phyloP scores from a whole-genome alignment of 2,888 invertebrate species.

The Zaprionus bogoriensis region DNA sequence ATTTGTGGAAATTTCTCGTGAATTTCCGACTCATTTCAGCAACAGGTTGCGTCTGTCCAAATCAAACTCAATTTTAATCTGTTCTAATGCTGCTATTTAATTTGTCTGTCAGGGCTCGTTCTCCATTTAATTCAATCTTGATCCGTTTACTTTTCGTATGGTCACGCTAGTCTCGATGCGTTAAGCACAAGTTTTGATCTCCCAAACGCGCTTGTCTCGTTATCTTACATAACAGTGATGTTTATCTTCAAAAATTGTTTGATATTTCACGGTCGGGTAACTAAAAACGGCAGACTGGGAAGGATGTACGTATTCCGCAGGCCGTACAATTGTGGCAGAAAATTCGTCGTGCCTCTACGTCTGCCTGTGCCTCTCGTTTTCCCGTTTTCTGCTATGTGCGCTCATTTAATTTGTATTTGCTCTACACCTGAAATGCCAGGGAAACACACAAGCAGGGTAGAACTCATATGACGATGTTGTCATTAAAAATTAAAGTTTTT shows the following conservation, averaged over 20 bases:
- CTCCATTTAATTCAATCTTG: neutral
- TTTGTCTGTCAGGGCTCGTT: no score
- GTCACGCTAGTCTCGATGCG: neutral
- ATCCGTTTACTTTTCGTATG: neutral
- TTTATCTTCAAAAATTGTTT: slow-evolving; percentile 41
- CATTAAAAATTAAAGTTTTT: slow-evolving; percentile 69
- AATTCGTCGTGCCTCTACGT: slow-evolving; percentile 22
- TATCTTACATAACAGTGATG: slow-evolving; percentile 1
- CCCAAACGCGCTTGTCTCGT: neutral
- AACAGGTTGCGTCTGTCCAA: neutral
- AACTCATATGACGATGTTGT: slow-evolving; percentile 30
- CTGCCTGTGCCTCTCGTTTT: slow-evolving; percentile 6
- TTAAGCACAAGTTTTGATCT: neutral
- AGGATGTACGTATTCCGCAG: neutral
- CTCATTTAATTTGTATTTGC: slow-evolving; percentile 68
- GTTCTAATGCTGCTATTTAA: neutral
- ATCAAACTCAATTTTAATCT: neutral
- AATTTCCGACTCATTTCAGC: neutral
- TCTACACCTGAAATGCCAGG: slow-evolving; percentile 60
- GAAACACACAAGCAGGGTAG: slow-evolving; percentile 21
- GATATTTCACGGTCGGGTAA: slow-evolving; percentile 46
- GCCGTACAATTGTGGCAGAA: slow-evolving; percentile 33
- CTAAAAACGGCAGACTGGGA: slow-evolving; percentile 39
- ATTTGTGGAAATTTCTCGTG: neutral
- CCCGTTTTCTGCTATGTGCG: slow-evolving; percentile 24